A percentile compares a stretch with the other conserved stretches of the same genome.
Conservation (phyloP, 1,140 invertebrate species). For the Scaptomyza pallida region DNA sequence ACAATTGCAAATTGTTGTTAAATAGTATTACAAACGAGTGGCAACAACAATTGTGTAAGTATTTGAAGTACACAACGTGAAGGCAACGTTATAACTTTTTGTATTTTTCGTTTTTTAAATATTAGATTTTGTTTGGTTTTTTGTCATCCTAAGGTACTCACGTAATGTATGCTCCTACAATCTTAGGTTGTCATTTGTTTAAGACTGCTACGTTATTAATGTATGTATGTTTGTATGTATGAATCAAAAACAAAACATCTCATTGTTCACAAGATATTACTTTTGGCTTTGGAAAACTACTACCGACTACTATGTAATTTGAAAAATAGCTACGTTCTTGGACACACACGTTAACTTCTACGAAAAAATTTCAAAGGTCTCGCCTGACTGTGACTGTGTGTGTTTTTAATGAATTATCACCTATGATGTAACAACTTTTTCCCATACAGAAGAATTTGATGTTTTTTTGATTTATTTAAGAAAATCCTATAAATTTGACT, state of each 20-base stretch:
- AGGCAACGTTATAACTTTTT: conserved; percentile 23
- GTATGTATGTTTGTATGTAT: conserved; percentile 2
- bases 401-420: conserved; percentile 41
- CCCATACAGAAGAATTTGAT: conserved; percentile 10
- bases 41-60: conserved; percentile 9
- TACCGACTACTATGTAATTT: conserved; percentile 16
- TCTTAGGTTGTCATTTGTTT: conserved; percentile 40
- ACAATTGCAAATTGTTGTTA: conserved; percentile 13
- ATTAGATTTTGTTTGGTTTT: conserved; percentile 26
- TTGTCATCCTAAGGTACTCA: conserved; percentile 75
- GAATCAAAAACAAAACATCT: conserved; percentile 34
- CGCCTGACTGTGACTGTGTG: conserved; percentile 37
- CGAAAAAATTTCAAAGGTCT: conserved; percentile 18
- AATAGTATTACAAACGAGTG: conserved; percentile 10
- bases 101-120: conserved; percentile 17
- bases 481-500: not conserved
- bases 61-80: conserved; percentile 39
- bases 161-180: conserved; percentile 69
- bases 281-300: conserved; percentile 8
- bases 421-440: conserved; percentile 29
- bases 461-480: not conserved
- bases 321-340: conserved; percentile 34
- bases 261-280: conserved; percentile 11
- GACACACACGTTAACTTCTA: conserved; percentile 39
- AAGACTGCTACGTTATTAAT: conserved; percentile 32